Conservation (phyloP, 1,140 invertebrate species). For the Orchesella cincta region DNA sequence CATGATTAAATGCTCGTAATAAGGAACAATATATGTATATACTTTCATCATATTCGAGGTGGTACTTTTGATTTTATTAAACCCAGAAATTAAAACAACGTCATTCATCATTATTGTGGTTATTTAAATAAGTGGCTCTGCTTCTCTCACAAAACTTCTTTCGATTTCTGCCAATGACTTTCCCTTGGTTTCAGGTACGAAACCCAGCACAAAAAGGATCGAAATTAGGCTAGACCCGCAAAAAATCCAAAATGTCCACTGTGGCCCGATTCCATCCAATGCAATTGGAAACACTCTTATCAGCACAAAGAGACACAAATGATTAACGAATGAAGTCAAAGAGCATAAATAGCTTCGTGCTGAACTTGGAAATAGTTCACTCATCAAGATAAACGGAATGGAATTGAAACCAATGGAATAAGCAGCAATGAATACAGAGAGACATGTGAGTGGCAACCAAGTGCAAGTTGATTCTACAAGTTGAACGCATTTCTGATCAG, state of each 20-base stretch:
- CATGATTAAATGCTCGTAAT: too few relatives aligned
- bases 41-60: too few relatives aligned
- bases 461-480: not conserved
- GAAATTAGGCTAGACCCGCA: slow-evolving; percentile 60
- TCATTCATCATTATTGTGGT: too few relatives aligned
- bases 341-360: slow-evolving; percentile 70
- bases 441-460: slow-evolving; percentile 25
- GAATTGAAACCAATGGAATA: slow-evolving; percentile 69
- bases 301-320: slow-evolving; percentile 60
- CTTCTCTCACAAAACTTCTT: slow-evolving; percentile 11
- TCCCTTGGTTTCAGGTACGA: slow-evolving; percentile 77
- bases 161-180: slow-evolving; percentile 70
- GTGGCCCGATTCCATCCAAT: slow-evolving; percentile 58
- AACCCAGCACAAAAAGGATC: slow-evolving; percentile 62
- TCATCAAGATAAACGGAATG: slow-evolving; percentile 68
- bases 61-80: too few relatives aligned
- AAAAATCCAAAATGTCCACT: slow-evolving; percentile 64
- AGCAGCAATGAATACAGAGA: slow-evolving; percentile 22
- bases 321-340: slow-evolving; percentile 60
- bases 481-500: not conserved
- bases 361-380: slow-evolving; percentile 73
- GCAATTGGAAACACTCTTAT: slow-evolving; percentile 67
- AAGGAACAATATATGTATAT: too few relatives aligned
- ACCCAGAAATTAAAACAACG: too few relatives aligned
- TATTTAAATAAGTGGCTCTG: not conserved